Percentiles rank a stretch among this genome's conserved stretches.
These are phyloP conservation scores for Eulemur coronatus DNA, from an alignment of 2,797 vertebrate genomes.

Conservation along the genomic window DNA sequence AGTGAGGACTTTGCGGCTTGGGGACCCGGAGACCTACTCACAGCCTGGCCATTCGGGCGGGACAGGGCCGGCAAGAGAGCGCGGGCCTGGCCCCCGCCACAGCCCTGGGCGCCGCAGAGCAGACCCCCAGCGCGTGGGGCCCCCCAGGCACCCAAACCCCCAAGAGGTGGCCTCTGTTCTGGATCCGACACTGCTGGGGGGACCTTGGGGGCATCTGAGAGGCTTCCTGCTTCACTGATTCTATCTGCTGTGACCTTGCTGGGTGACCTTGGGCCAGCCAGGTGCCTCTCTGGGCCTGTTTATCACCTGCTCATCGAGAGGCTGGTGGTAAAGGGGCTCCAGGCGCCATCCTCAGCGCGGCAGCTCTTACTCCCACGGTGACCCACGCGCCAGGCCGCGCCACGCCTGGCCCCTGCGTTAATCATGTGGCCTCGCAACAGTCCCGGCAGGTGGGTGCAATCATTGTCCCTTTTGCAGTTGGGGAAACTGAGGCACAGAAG, in stretches of 20 bases:
- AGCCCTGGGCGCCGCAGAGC: background rate
- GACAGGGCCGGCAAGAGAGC: background rate
- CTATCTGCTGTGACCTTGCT: background rate
- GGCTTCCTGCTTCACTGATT: rapidly evolving
- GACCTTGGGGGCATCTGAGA: rapidly evolving
- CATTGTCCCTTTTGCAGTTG: background rate
- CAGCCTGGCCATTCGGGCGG: background rate
- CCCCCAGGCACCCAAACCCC: background rate
- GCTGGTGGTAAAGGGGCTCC: background rate
- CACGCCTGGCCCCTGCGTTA: rapidly evolving
- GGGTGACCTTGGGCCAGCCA: background rate
- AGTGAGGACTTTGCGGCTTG: background rate
- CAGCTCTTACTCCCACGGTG: rapidly evolving
- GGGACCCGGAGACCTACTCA: background rate
- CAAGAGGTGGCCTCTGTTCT: no score
- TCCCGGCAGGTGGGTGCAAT: rapidly evolving
- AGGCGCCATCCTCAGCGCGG: rapidly evolving
- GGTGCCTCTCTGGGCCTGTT: background rate
- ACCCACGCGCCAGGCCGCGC: rapidly evolving
- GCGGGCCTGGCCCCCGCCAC: rapidly evolving
- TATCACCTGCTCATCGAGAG: background rate
- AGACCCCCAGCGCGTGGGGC: background rate
- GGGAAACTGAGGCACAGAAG: background rate
- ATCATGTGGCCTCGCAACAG: rapidly evolving
- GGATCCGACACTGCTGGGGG: no score